phyloP scores from a whole-genome alignment of 2,113 vertebrate species.

The Neofelis nebulosa region DNA sequence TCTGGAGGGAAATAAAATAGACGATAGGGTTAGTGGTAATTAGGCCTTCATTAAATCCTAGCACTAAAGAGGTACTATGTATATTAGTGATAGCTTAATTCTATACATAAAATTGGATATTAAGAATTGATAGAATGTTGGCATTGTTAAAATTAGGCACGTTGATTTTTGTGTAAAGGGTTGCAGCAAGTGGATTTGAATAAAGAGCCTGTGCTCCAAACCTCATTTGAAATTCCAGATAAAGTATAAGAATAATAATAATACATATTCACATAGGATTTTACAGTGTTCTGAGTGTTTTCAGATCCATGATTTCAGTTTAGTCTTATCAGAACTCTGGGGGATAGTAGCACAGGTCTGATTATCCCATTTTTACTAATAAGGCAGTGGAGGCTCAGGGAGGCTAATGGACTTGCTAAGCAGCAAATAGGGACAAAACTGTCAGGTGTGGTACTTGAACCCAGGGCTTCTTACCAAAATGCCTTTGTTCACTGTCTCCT shows the following conservation, averaged over 20 bases:
- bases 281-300: neutral
- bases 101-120: slow-evolving; percentile 53
- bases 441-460: neutral
- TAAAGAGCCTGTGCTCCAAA: neutral
- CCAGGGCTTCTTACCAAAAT: neutral
- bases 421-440: neutral
- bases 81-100: slow-evolving; percentile 29
- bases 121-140: slow-evolving; percentile 55
- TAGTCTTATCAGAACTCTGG: neutral
- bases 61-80: neutral
- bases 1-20: slow-evolving; percentile 35
- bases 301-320: neutral
- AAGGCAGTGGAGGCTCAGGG: neutral
- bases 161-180: slow-evolving; percentile 40
- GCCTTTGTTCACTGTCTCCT: neutral
- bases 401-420: neutral
- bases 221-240: slow-evolving; percentile 24
- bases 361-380: neutral
- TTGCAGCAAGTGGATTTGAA: neutral
- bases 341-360: neutral
- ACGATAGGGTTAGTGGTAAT: slow-evolving; percentile 34
- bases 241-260: neutral
- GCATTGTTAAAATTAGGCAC: slow-evolving; percentile 54
- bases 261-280: neutral
- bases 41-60: slow-evolving; percentile 46